These are phyloP conservation scores for Bicyclus anynana DNA, from an alignment of 1,140 invertebrate genomes.

Conservation along the genomic window DNA sequence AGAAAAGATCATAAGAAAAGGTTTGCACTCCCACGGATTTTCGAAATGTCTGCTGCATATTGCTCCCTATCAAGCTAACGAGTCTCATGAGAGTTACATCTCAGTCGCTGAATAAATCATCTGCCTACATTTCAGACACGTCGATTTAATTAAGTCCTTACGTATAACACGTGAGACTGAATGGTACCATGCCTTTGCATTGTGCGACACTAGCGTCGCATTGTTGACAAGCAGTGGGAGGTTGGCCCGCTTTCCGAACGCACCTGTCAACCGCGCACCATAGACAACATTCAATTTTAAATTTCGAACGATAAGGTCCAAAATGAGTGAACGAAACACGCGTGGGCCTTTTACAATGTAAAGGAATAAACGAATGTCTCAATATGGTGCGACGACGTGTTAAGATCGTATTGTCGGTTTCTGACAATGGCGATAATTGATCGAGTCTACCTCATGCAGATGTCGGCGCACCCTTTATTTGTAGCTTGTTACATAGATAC, in stretches of 20 bases:
- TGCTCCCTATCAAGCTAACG: conserved; percentile 17
- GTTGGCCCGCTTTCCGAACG: conserved; percentile 54
- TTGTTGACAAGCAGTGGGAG: conserved; percentile 69
- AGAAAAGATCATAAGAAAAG: neutral
- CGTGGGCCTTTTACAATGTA: conserved; percentile 32
- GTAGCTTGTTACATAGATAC: conserved; percentile 38
- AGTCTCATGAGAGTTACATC: conserved; percentile 38
- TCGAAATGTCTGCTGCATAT: neutral
- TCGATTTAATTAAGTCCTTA: conserved; percentile 71
- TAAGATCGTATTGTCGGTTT: conserved; percentile 53
- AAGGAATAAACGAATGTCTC: conserved; percentile 39
- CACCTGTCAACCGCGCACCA: conserved; percentile 53
- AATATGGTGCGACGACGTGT: conserved; percentile 59
- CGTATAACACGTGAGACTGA: conserved; percentile 61
- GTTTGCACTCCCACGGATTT: conserved; percentile 11
- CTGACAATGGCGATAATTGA: conserved; percentile 69
- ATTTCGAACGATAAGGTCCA: conserved; percentile 29
- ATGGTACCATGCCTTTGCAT: conserved; percentile 44
- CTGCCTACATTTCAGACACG: conserved; percentile 47
- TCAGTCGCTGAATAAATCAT: conserved; percentile 49
- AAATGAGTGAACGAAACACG: conserved; percentile 15
- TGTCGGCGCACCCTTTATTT: conserved; percentile 61
- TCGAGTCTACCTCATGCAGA: conserved; percentile 56
- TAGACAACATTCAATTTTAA: conserved; percentile 31
- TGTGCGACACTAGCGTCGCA: conserved; percentile 47